Evolutionary conservation across 2,113 vertebrate species (phyloP), one percentile per base, ranked within the genome.

Genomic region (Ophthalmolycus amberensis): DNA sequence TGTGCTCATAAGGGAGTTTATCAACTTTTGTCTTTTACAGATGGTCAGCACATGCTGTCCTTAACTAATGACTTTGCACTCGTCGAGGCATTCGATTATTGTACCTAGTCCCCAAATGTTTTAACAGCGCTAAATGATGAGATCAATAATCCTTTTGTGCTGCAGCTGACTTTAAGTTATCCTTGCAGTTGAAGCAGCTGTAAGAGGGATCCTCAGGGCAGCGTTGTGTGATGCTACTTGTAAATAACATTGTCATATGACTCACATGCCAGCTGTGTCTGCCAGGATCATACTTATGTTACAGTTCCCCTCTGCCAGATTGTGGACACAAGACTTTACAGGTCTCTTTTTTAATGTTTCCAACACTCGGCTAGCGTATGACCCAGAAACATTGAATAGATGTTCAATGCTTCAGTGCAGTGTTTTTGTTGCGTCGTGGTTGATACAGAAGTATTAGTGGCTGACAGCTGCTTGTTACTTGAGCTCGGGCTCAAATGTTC

Each of bases 171-270:
- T 70, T 83, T 29, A 75, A 50, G 22, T 75, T 52, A 79, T 71
- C 64, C 42, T 68, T 75, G 67, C 54, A 84, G 54, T 42, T 29
- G 52, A 69, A 70, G 72, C 44, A 80, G 72, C 80, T 83, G 63
- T 65, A n/a, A 52, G 50, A 22, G 70, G n/a, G 44, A 58, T 52
- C 68, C 68, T 52, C 32, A 37, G 16, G 8, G 5, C 44, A 16
- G 27, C 20, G 67, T 46, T 80, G 71, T 71, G 54, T 77, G 83
- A 76, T 12, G 71, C 58, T 84, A 32, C 58, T 52, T 59, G 46
- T 66, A 84, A 87, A 78, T 88, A 83, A 75, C 10, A 54, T 66
- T 29, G 84, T 88, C 82, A 86, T 75, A 62, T 82, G 89, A 77
- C 64, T 74, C 69, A 42, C 22, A 76, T 32, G 38, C 60, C 81